These are phyloP conservation scores for Sisor rabdophorus DNA, from an alignment of 2,113 vertebrate species.

Conservation along the genomic window DNA sequence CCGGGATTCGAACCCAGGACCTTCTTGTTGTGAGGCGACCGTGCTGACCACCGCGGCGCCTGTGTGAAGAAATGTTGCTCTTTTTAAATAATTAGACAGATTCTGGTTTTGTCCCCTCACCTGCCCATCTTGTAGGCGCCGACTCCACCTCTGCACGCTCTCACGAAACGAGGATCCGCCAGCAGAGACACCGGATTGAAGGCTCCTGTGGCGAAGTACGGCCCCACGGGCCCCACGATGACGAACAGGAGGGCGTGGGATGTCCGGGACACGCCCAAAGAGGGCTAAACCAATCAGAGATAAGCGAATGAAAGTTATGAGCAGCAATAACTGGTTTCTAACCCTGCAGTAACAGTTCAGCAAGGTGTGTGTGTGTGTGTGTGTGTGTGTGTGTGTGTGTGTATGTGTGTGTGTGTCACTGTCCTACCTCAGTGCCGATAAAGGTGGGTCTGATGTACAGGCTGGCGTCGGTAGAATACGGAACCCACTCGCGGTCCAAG, in stretches of 20 bases:
- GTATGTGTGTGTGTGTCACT: not conserved
- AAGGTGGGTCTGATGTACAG: slow-evolving; percentile 86
- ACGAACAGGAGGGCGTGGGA: slow-evolving; percentile 74
- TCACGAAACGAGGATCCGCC: slow-evolving; percentile 76
- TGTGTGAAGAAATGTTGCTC: too few species aligned
- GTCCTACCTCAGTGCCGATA: slow-evolving; percentile 77
- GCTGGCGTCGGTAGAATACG: slow-evolving; percentile 68
- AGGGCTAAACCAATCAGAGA: slow-evolving; percentile 65
- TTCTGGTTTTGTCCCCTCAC: too few species aligned
- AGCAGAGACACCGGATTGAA: slow-evolving; percentile 80
- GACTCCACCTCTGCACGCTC: slow-evolving; percentile 82
- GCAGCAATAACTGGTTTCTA: not conserved
- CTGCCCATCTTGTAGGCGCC: slow-evolving; percentile 83
- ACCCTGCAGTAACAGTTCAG: too few species aligned
- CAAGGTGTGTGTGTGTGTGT: too few species aligned
- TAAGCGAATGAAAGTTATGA: not conserved
- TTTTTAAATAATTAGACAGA: too few species aligned
- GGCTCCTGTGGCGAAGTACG: slow-evolving; percentile 79
- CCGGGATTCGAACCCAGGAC: too few species aligned
- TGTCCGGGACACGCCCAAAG: slow-evolving; percentile 72
- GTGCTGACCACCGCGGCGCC: too few species aligned
- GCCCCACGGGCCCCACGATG: slow-evolving; percentile 80
- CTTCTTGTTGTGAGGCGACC: too few species aligned
- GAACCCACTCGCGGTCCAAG: slow-evolving; percentile 85
- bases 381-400: too few species aligned